Conservation (phyloP, 1,140 invertebrate genomes). For the Aricia agestis region DNA sequence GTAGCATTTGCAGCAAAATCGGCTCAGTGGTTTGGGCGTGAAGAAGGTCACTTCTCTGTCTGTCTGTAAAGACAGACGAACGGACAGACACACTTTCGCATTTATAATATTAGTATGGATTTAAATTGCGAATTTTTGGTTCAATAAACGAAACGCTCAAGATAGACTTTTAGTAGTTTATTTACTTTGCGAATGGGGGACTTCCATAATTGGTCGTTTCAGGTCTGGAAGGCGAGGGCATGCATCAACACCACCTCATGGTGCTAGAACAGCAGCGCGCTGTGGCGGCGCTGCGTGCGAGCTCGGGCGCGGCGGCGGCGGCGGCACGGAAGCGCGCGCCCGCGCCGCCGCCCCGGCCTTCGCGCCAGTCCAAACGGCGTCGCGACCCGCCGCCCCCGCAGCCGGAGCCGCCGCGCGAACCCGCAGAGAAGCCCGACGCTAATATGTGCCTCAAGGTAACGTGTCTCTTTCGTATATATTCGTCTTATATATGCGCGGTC, state of each 20-base stretch:
- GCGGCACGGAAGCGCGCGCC: slow-evolving; percentile 43
- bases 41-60: too few species aligned
- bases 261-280: slow-evolving; percentile 68
- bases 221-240: slow-evolving; percentile 58
- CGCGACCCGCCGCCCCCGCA: slow-evolving; percentile 66
- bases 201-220: not conserved
- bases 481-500: too few species aligned
- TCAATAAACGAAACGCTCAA: too few species aligned
- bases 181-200: too few species aligned
- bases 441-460: slow-evolving; percentile 86
- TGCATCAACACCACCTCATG: slow-evolving; percentile 72
- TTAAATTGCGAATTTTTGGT: too few species aligned
- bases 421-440: slow-evolving; percentile 86
- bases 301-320: slow-evolving; percentile 77
- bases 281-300: slow-evolving; percentile 61
- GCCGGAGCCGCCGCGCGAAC: slow-evolving; percentile 77
- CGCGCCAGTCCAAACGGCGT: slow-evolving; percentile 51
- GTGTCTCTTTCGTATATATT: too few species aligned
- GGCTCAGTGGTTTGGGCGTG: too few species aligned
- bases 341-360: slow-evolving; percentile 46
- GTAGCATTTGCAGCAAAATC: too few species aligned
- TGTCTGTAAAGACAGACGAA: too few species aligned
- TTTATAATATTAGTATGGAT: too few species aligned
- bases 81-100: too few species aligned
- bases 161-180: too few species aligned